These are phyloP conservation scores for Darevskia nairensis DNA, from an alignment of 2,797 vertebrate species.

Conservation along the genomic window DNA sequence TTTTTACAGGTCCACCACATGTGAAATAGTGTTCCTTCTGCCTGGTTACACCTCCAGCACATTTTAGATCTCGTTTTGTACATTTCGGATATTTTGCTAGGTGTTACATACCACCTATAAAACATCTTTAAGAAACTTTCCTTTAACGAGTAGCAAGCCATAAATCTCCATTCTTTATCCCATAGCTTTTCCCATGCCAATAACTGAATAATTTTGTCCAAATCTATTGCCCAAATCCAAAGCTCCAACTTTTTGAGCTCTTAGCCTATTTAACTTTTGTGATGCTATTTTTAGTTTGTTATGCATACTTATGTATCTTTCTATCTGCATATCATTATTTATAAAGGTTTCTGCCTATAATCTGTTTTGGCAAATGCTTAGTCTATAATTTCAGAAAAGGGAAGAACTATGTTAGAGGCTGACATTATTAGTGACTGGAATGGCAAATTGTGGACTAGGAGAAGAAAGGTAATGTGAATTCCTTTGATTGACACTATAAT, in stretches of 20 bases:
- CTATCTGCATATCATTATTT: constrained; percentile 16
- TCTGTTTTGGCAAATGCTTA: not conserved
- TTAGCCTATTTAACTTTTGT: constrained; percentile 3
- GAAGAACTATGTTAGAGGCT: not conserved
- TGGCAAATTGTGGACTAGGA: not conserved
- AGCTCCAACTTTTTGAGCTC: not conserved
- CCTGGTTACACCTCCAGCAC: no score
- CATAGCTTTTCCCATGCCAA: no score
- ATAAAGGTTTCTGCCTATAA: not conserved
- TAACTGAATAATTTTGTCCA: no score
- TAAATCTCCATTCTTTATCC: no score
- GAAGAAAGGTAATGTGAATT: not conserved
- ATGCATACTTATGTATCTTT: not conserved
- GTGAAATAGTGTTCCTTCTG: no score
- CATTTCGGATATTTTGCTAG: no score
- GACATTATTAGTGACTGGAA: not conserved
- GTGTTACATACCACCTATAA: no score
- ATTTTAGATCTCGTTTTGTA: no score
- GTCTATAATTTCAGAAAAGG: not conserved
- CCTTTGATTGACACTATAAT: not conserved
- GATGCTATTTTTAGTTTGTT: not conserved
- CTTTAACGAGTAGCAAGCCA: no score
- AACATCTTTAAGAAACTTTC: no score
- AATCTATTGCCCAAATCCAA: not conserved
- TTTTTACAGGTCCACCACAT: no score